Evolutionary conservation across 2,797 vertebrate genomes (phyloP).

Genomic region (Spondyliosoma cantharus): DNA sequence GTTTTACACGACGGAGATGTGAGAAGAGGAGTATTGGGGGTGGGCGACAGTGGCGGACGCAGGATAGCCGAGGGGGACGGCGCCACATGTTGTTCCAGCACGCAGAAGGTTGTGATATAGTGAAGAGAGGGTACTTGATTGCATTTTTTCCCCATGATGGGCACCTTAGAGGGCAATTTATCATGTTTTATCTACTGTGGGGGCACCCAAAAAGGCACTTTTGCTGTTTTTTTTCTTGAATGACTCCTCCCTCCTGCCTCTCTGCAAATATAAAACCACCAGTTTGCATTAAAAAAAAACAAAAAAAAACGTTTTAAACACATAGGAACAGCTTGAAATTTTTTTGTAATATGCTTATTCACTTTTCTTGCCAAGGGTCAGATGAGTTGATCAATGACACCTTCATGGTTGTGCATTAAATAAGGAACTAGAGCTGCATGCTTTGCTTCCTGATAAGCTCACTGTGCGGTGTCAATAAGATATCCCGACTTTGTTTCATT

Average conservation of each 20-base stretch:
- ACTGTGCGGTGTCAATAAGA: not conserved
- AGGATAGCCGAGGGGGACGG: too few species aligned
- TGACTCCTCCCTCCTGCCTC: conserved; percentile 6
- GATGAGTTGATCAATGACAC: not conserved
- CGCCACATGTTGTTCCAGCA: too few species aligned
- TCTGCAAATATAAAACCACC: conserved; percentile 16
- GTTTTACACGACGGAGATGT: conserved; percentile 51
- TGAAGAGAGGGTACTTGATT: too few species aligned
- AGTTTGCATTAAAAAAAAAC: conserved; percentile 1
- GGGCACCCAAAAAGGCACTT: too few species aligned
- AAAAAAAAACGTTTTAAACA: conserved; percentile 17
- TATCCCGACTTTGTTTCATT: too few species aligned
- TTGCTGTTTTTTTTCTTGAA: not conserved
- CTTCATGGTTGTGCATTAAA: not conserved
- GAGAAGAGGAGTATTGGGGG: conserved; percentile 6
- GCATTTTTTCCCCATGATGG: too few species aligned
- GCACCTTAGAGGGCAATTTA: too few species aligned
- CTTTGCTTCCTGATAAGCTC: not conserved
- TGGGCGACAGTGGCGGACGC: not conserved
- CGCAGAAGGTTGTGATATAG: too few species aligned
- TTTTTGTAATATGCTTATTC: not conserved
- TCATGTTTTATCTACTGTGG: too few species aligned
- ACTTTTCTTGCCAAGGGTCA: not conserved
- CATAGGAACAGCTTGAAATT: not conserved
- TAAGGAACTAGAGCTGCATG: not conserved